Base-by-base conservation (phyloP, 1,140 invertebrate genomes). In the Kradibia gibbosae region DNA sequence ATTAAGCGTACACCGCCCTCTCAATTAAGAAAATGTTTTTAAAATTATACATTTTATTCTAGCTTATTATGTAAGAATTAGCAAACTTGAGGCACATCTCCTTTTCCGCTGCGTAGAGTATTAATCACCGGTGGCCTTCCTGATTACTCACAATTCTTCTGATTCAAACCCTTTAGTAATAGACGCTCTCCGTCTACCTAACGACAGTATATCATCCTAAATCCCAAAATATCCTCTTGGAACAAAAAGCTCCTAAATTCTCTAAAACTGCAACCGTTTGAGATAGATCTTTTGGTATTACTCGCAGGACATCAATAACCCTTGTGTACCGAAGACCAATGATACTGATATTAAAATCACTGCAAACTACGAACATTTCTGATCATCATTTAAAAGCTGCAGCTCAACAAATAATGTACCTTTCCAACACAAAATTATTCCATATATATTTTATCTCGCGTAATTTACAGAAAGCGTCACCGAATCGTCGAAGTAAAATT, bases 41-140 rank as follows among this genome's bases (percentile, higher is more conserved):
- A 3, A 71, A 78, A 78, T 78, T 53, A 71, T 36, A 42, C 25
- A 31, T 70, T 25, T 71, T 78, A 71, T 71, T 57, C 77, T n/a
- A 50, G 65, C 50, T 71, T 71, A 78, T 71, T 71, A 70, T 48
- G 3, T 31, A 48, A 45, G 70, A 78, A 78, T 65, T 36, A 78
- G 62, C 28, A 25, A 2, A 10, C 11, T 31, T 20, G 53, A 50
- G n/a, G 31, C 62, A 67, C 62, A 36, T 57, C 74, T 76, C 36
- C n/a, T 60, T 62, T 62, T 55, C 53, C 71, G 45, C 50, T 20
- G 7, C 31, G 2, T 11, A 0, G 17, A 50, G 28, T 45, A 53
- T 78, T 78, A 78, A 78, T 78, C 76, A 78, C 57, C 28, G 77
- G 65, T 71, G n/a, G 34, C 48, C 55, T 31, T 71, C n/a, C 39